Conservation (phyloP, 2,888 invertebrate genomes). For the Leptodirus hochenwartii region DNA sequence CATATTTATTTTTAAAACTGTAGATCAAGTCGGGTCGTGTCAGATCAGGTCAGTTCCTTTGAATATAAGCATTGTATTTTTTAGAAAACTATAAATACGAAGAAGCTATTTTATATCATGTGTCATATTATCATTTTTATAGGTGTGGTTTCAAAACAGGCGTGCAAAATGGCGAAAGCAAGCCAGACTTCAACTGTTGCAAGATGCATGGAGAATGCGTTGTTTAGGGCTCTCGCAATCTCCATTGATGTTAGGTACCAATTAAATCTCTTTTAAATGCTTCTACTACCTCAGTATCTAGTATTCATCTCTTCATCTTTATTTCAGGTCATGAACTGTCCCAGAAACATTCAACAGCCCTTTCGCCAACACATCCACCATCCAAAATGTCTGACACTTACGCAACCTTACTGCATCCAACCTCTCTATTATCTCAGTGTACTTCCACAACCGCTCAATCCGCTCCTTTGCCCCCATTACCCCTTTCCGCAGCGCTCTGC, state of each 20-base stretch:
- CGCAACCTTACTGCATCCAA: slow-evolving; percentile 17
- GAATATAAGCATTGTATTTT: too few relatives aligned
- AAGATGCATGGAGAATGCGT: slow-evolving; percentile 83
- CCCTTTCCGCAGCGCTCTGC: too few relatives aligned
- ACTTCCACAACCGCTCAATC: too few relatives aligned
- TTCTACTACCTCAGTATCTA: not conserved
- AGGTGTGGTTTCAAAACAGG: slow-evolving; percentile 88
- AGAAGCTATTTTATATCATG: too few relatives aligned
- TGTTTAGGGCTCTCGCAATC: slow-evolving; percentile 44
- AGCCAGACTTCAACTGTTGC: slow-evolving; percentile 65
- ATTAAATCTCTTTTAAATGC: slow-evolving; percentile 17
- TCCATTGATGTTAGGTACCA: slow-evolving; percentile 24
- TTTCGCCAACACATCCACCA: slow-evolving; percentile 10
- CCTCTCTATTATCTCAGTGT: slow-evolving; percentile 1
- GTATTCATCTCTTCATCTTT: not conserved
- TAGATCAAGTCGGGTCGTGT: too few relatives aligned
- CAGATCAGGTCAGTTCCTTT: too few relatives aligned
- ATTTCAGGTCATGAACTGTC: not conserved
- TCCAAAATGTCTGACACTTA: slow-evolving; percentile 17
- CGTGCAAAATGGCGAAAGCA: slow-evolving; percentile 85
- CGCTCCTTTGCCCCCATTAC: too few relatives aligned
- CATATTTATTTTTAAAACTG: too few relatives aligned
- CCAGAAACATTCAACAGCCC: too few relatives aligned
- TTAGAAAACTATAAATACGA: too few relatives aligned
- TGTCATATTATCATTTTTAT: slow-evolving; percentile 9